Evolutionary conservation across 92 coral and sea anemone genomes (phyloP).

Genomic region (Pocillopora meandrina): DNA sequence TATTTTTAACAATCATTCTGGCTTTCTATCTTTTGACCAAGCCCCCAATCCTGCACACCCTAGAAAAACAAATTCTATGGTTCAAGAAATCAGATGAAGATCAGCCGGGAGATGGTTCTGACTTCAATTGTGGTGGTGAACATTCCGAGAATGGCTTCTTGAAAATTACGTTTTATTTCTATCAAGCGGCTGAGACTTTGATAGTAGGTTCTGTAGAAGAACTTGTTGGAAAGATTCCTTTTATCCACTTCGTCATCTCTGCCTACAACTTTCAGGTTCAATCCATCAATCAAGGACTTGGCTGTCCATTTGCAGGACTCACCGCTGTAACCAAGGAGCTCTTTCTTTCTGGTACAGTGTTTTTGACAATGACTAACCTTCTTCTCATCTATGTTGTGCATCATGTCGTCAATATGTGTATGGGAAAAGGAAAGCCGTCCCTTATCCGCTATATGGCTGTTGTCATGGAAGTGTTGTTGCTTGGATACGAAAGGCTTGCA

Average conservation of each 20-base stretch:
- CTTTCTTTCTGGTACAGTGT: slow-evolving; percentile 54
- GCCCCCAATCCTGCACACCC: slow-evolving; percentile 19
- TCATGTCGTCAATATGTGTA: neutral
- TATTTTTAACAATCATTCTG: slow-evolving; percentile 24
- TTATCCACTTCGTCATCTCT: slow-evolving; percentile 56
- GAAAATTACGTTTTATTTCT: slow-evolving; percentile 67
- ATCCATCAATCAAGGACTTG: slow-evolving; percentile 19
- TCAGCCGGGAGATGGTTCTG: neutral
- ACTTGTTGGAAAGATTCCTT: slow-evolving; percentile 17
- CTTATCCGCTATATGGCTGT: slow-evolving; percentile 50
- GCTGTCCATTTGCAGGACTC: slow-evolving; percentile 85
- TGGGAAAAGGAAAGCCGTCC: slow-evolving; percentile 30
- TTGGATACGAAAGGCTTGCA: slow-evolving; percentile 63
- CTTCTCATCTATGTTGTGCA: slow-evolving; percentile 15
- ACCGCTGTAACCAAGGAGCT: slow-evolving; percentile 79
- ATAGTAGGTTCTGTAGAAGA: slow-evolving; percentile 52
- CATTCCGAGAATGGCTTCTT: neutral
- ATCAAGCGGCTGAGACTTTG: slow-evolving; percentile 73
- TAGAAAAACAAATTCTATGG: slow-evolving; percentile 20
- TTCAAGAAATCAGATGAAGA: neutral
- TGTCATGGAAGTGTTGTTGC: slow-evolving; percentile 50
- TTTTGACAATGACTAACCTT: slow-evolving; percentile 32
- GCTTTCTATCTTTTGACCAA: slow-evolving; percentile 38
- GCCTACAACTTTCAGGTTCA: slow-evolving; percentile 72
- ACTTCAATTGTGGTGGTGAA: neutral